A percentile compares a stretch with the other conserved stretches of the same genome.
phyloP scores from a whole-genome alignment of 2,888 invertebrate genomes.

The Apantesis nais region DNA sequence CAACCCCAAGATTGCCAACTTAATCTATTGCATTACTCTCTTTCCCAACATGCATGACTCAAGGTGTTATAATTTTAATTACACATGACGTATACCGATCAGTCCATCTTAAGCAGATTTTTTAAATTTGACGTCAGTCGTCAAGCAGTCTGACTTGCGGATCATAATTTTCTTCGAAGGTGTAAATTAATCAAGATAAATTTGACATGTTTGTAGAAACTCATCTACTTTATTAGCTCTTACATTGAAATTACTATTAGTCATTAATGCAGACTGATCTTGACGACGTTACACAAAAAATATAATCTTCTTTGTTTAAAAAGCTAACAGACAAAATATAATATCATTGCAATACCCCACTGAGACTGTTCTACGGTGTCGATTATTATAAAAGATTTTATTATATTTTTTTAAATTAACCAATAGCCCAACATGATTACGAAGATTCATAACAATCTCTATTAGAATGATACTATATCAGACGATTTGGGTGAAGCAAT shows the following conservation, averaged over 20 bases:
- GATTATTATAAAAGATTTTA: too few species aligned
- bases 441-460: too few species aligned
- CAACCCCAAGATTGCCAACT: not conserved
- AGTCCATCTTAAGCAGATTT: not conserved
- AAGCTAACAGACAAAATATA: not conserved
- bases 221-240: constrained; percentile 28
- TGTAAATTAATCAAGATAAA: constrained; percentile 56
- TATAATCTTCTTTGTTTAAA: not conserved
- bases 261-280: constrained; percentile 24
- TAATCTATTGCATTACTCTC: not conserved
- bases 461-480: too few species aligned
- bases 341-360: not conserved
- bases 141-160: constrained; percentile 55
- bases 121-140: constrained; percentile 39
- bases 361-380: not conserved
- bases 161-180: constrained; percentile 41
- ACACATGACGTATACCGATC: not conserved
- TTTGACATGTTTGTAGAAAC: constrained; percentile 32
- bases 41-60: not conserved
- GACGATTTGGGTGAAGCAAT: not conserved
- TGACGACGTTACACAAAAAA: constrained; percentile 9
- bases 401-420: too few species aligned
- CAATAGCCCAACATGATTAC: too few species aligned
- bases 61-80: not conserved
- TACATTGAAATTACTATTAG: constrained; percentile 25